phyloP scores from a whole-genome alignment of 2,797 vertebrate genomes.

The Silurus aristotelis region DNA sequence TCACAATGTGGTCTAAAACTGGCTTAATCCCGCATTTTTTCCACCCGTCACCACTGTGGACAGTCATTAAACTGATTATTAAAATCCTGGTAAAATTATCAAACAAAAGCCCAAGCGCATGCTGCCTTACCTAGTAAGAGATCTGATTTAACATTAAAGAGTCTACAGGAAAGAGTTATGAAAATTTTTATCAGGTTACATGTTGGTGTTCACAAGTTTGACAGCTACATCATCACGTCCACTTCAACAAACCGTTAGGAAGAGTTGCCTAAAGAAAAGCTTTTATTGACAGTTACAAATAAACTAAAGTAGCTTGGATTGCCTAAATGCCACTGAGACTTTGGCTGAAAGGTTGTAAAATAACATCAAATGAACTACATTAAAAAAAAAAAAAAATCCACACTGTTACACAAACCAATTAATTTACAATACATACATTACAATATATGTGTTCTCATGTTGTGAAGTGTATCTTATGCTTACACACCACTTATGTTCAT shows the following conservation, averaged over 20 bases:
- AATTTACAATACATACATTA: constrained; percentile 24
- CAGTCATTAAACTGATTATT: background rate
- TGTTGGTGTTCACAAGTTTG: background rate
- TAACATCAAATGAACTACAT: constrained; percentile 6
- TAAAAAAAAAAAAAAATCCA: background rate
- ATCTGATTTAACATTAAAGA: background rate
- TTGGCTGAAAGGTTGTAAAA: background rate
- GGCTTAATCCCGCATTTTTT: background rate
- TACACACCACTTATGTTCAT: constrained; percentile 25
- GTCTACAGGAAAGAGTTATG: background rate
- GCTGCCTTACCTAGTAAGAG: background rate
- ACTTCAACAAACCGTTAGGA: background rate
- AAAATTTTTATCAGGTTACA: background rate
- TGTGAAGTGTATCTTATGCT: background rate
- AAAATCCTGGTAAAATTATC: background rate
- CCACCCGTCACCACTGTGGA: background rate
- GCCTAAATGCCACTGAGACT: constrained; percentile 17
- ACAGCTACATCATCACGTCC: background rate
- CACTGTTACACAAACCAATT: background rate
- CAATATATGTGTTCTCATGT: background rate
- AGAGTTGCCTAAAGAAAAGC: background rate
- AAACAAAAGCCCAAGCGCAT: background rate
- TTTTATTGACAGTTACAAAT: constrained; percentile 31
- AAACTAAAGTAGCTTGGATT: constrained; percentile 23
- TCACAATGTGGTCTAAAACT: background rate